Evolutionary conservation across 2,888 invertebrate species (phyloP), one percentile per base, ranked within the genome.

Genomic region (Synergus japonicus): DNA sequence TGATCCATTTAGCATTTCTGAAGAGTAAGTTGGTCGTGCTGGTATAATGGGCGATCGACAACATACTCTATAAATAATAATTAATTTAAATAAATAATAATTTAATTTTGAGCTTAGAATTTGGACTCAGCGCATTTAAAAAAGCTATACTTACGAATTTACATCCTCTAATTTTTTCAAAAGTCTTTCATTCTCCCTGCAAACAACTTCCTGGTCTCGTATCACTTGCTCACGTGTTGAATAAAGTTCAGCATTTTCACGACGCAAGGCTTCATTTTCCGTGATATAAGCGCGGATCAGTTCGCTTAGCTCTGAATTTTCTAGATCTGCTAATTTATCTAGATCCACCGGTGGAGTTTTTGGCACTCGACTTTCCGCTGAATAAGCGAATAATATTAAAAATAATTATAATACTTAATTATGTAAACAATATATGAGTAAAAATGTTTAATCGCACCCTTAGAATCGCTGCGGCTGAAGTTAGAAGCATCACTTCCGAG

Each of bases 131-230:
- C 78, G 41, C 10, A 2, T 29, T 29, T 29, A 54, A 76, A 46
- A 63, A 85, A 79, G 76, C 76, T 82, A 95, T 82, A 95, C 96
- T 95, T 93, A 97, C 97, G 95, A 95, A 92, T 97, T 97, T 80
- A 97, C 96, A 92, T 97, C 97, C 91, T 98, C 98, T 78, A 98
- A 92, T 92, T 97, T 97, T 92, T 96, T 97, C 78, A 97, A 92
- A 81, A 98, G 93, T 77, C 97, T 93, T 91, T 98, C 98, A 89
- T 98, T 98, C 92, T 98, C 98, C 78, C 97, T 93, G 88, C 97
- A 97, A 44, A 98, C 95, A 58, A 97, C 92, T 91, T 98, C 98
- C 91, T 98, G 98, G 91, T 98, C 98, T 13, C 97, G 93, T 84
- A 97, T 94, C 82, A 98, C 94, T 84, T 96, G 94, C 90, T 98